A percentile compares a stretch with the other conserved stretches of the same genome.
These are phyloP conservation scores for Brachionus sp. DNA, from an alignment of 1,140 invertebrate genomes.

Conservation along the genomic window DNA sequence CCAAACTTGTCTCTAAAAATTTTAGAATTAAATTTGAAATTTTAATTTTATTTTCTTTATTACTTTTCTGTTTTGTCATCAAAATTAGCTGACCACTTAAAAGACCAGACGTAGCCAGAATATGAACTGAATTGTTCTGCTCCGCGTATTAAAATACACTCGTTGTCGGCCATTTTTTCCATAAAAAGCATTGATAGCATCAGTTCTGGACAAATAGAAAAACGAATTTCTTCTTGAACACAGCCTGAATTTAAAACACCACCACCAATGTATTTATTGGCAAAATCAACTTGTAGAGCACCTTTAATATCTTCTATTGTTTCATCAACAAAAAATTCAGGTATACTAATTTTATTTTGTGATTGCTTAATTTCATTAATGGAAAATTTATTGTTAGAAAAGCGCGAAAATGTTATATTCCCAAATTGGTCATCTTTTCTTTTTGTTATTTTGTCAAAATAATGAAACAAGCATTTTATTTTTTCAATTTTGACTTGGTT, in stretches of 20 bases:
- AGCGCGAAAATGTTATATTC: background rate
- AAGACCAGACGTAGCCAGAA: constrained; percentile 75
- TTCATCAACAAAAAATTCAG: background rate
- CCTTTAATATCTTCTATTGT: background rate
- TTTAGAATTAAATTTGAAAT: background rate
- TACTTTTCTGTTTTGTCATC: constrained; percentile 62
- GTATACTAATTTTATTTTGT: background rate
- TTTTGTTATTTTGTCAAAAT: constrained; percentile 73
- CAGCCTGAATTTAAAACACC: constrained; percentile 82
- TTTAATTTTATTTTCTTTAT: background rate
- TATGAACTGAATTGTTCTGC: constrained; percentile 80
- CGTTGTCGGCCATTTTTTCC: constrained; percentile 74
- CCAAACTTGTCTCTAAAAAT: background rate
- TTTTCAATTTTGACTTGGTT: constrained; percentile 65
- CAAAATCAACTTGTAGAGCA: constrained; percentile 70
- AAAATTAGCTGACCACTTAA: constrained; percentile 73
- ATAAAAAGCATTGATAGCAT: constrained; percentile 81
- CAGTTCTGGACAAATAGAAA: constrained; percentile 90
- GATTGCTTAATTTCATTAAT: background rate
- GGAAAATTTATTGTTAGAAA: background rate
- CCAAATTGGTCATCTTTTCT: constrained; percentile 51
- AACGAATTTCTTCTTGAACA: constrained; percentile 96
- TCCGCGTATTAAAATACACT: constrained; percentile 72
- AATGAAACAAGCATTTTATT: constrained; percentile 70
- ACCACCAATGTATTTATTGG: constrained; percentile 84